Base-by-base conservation (phyloP, 2,113 vertebrate genomes). In the Brienomyrus longianalis region DNA sequence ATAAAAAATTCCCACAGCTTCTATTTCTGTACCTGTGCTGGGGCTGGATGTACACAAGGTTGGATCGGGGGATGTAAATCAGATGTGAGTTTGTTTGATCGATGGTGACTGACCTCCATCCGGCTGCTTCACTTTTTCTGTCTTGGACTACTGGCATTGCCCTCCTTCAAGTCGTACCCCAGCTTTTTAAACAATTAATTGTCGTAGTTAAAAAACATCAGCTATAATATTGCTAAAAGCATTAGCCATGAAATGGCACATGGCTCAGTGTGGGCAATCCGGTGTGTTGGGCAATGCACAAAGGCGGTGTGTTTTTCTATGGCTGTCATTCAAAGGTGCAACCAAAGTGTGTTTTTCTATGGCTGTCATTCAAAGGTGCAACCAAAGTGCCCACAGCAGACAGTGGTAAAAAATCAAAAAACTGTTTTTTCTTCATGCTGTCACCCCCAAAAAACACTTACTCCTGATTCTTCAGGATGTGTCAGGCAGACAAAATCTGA, bases 11-110 rank as follows among this genome's bases (percentile, higher is more conserved):
- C 6, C 83, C 74, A 59, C 48, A n/a, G 66, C 47, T 39, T 47
- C 83, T 87, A 50, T 83, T 89, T 84, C 39, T 39, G 47, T 47
- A 77, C 27, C 90, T 52, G 31, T 88, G 13, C 62, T 23, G 2
- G 19, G 35, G n/a, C n/a, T 87, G 59, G 50, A 52, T 27, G 39
- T 27, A 15, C 83, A 51, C 59, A 39, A 77, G 83, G 48, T 84
- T 89, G 88, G 27, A 90, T 86, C 9, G 77, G 86, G 85, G 43
- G 88, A 27, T 89, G 48, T 77, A 89, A 85, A 88, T 91, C 66
- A 89, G 59, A 43, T 91, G 23, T 83, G 56, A 56, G 45, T 31
- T 23, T 89, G 88, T 90, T 83, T 83, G 88, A 91, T 77, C 50
- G 23, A 39, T 21, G 27, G 51, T 21, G 13, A 9, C 47, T 80